Evolutionary conservation across 2,113 vertebrate species (phyloP).

Genomic region (Lepidothrix coronata): DNA sequence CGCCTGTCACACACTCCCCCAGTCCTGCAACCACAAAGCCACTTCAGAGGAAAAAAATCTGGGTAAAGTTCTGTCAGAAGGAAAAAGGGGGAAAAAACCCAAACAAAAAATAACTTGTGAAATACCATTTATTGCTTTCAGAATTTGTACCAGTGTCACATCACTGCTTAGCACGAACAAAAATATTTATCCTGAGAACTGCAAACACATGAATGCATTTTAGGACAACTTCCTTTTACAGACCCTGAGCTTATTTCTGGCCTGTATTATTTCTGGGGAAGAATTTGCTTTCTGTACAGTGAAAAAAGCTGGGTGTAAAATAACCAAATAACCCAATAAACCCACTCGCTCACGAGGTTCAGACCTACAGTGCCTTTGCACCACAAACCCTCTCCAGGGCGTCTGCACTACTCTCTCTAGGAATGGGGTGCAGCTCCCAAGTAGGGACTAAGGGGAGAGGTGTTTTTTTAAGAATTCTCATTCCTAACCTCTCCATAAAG

Average conservation of each 20-base stretch:
- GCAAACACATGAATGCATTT: neutral
- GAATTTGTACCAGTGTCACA: neutral
- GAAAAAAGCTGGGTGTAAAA: neutral
- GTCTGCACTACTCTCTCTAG: neutral
- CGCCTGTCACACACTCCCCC: neutral
- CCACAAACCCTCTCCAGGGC: accelerated
- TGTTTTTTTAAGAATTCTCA: neutral
- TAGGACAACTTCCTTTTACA: neutral
- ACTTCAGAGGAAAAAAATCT: neutral
- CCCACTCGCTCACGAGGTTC: accelerated
- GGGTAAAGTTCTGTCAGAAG: neutral
- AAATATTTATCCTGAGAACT: neutral
- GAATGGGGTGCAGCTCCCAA: neutral
- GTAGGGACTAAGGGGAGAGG: neutral
- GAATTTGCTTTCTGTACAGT: neutral
- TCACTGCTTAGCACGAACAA: neutral
- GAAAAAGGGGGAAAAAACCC: neutral
- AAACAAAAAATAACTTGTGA: accelerated
- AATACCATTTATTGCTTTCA: neutral
- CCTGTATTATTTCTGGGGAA: neutral
- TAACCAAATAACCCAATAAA: neutral
- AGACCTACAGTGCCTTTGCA: accelerated
- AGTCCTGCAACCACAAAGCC: neutral
- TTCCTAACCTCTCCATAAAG: neutral
- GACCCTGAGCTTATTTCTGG: neutral